Evolutionary conservation across 53 echinoderm and acorn worm genomes (phyloP), one percentile per base, ranked within the genome.

Genomic region (Crossaster papposus): DNA sequence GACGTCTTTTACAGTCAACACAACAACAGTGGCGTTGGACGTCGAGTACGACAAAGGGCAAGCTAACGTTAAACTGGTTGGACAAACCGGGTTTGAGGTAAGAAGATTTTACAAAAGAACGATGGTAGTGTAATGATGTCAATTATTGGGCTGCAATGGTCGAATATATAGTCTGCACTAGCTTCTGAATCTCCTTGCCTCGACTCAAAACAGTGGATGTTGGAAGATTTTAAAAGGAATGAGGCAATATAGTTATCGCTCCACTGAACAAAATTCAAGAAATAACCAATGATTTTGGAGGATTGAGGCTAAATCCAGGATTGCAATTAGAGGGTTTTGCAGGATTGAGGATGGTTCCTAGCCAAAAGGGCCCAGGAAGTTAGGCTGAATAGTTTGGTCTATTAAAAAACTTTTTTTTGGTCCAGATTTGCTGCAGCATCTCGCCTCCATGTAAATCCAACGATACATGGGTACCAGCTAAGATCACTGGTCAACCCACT

Each of bases 1-100:
- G 2, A 72, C 90, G 0, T 30, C 77, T 10, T 90, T 96, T 55
- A 78, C 83, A 4, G 90, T 93, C 22, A 58, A 86, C 22, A 37
- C 74, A 28, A 54, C 86, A 12, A 33, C 79, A n/a, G 18, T 77
- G 28, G 80, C 86, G 3, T 65, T 94, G 29, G 77, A 93, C 13
- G 62, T 87, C 17, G 24, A 82, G 37, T 91, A 93, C n/a, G 90
- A 92, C 65, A 58, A 93, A 22, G 88, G 83, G 14, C 77, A 91
- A 29, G 78, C 89, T 64, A 53, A 73, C 9, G 81, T 96, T 23
- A 89, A 26, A 32, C 26, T 93, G 77, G 72, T 81, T 12, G 90
- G 90, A 18, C 81, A 50, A 13, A 86, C 80, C n/a, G 88, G 90
- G 54, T 96, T 96, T 90, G 95, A 95, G 88, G 96, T 96, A 37